Evolutionary conservation across 2,888 invertebrate species (phyloP).

Genomic region (Hipparchia semele): DNA sequence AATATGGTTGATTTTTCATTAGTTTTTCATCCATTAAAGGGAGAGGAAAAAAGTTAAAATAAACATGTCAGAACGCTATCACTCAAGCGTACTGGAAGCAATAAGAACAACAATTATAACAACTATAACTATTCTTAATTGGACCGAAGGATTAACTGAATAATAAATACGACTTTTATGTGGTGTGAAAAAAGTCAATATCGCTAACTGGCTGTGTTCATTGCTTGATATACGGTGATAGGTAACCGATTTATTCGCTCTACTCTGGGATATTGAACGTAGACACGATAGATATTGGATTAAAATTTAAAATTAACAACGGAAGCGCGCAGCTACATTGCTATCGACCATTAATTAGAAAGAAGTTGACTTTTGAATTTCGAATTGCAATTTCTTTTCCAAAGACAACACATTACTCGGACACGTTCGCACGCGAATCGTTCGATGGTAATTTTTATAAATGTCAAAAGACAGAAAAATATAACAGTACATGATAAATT

Average conservation of each 20-base stretch:
- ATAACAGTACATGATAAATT: conserved; percentile 27
- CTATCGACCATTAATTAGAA: conserved; percentile 40
- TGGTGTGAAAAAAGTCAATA: conserved; percentile 56
- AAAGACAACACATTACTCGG: conserved; percentile 33
- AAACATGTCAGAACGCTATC: conserved; percentile 45
- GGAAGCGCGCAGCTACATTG: conserved; percentile 36
- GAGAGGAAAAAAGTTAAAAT: conserved; percentile 31
- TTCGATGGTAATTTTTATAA: conserved; percentile 39
- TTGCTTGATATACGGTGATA: conserved; percentile 60
- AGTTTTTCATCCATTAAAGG: conserved; percentile 28
- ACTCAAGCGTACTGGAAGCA: conserved; percentile 63
- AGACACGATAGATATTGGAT: conserved; percentile 51
- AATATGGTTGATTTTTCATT: conserved; percentile 32
- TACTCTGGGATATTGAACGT: conserved; percentile 48
- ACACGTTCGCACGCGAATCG: conserved; percentile 38
- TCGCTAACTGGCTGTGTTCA: conserved; percentile 46
- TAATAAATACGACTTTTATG: conserved; percentile 62
- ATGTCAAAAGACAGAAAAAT: conserved; percentile 38
- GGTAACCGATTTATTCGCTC: conserved; percentile 62
- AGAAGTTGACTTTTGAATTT: conserved; percentile 42
- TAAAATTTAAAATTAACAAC: conserved; percentile 43
- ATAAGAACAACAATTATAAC: conserved; percentile 67
- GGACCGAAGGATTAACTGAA: conserved; percentile 67
- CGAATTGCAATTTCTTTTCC: conserved; percentile 38
- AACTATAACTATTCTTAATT: conserved; percentile 69